Percentiles rank a stretch among this genome's conserved stretches.
These are phyloP conservation scores for Caranx ignobilis DNA, from an alignment of 2,113 vertebrate genomes.

Conservation along the genomic window DNA sequence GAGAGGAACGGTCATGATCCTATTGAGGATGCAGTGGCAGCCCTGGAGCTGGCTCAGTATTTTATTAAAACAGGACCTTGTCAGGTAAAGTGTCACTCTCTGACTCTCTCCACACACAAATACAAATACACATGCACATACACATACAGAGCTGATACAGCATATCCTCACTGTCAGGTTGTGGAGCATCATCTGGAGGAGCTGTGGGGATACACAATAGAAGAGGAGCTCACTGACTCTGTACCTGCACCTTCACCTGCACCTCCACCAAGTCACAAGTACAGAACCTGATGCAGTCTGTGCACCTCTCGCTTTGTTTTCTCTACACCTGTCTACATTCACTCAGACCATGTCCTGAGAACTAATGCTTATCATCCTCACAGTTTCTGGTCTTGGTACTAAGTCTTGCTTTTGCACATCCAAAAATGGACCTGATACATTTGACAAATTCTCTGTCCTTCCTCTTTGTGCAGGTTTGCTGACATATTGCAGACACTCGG, in stretches of 20 bases:
- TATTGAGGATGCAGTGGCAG: slow-evolving; percentile 88
- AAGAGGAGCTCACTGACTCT: slow-evolving; percentile 18
- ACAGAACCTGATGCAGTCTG: too few species aligned
- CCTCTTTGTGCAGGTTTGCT: slow-evolving; percentile 79
- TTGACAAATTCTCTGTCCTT: neutral
- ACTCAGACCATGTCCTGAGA: neutral
- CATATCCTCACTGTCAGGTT: slow-evolving; percentile 63
- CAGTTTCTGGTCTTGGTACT: too few species aligned
- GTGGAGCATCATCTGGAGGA: slow-evolving; percentile 72
- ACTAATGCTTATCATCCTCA: neutral
- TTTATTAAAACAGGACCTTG: slow-evolving; percentile 89
- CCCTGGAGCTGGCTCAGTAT: slow-evolving; percentile 90
- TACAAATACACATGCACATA: neutral
- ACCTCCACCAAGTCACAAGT: slow-evolving; percentile 56
- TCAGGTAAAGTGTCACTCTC: slow-evolving; percentile 78
- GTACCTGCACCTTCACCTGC: neutral
- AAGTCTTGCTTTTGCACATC: too few species aligned
- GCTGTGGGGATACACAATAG: slow-evolving; percentile 68
- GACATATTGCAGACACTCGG: slow-evolving; percentile 81
- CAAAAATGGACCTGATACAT: neutral
- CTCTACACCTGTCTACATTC: neutral
- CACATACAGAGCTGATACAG: neutral
- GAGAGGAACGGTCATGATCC: slow-evolving; percentile 87
- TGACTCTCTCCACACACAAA: neutral
- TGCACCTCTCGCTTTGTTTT: neutral